Evolutionary conservation across 2,888 invertebrate genomes (phyloP).

Genomic region (Ethmia dodecea): DNA sequence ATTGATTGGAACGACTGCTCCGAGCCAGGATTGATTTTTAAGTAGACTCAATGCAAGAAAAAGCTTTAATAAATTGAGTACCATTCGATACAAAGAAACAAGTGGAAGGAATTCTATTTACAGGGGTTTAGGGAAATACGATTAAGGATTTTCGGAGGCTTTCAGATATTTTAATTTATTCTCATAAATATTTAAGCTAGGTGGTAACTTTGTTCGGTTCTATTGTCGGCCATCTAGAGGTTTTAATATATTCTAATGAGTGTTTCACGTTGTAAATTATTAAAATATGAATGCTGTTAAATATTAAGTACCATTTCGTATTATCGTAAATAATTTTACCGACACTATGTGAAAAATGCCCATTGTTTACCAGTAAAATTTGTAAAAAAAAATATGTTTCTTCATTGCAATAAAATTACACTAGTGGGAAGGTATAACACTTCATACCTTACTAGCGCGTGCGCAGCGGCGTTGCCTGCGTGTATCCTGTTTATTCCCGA

Average conservation of each 20-base stretch:
- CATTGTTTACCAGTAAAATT: too few species aligned
- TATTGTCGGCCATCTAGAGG: too few species aligned
- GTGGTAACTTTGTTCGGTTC: background rate
- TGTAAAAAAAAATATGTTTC: too few species aligned
- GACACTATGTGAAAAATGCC: too few species aligned
- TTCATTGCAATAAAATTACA: too few species aligned
- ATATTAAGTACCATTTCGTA: too few species aligned
- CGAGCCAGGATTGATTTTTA: slow-evolving; percentile 59
- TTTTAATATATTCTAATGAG: background rate
- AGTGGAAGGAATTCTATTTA: slow-evolving; percentile 52
- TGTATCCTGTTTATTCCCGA: too few species aligned
- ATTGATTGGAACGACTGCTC: slow-evolving; percentile 66
- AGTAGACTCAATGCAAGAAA: slow-evolving; percentile 57
- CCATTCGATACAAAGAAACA: slow-evolving; percentile 57
- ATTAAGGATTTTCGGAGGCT: slow-evolving; percentile 34
- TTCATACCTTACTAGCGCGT: too few species aligned
- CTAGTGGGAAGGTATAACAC: too few species aligned
- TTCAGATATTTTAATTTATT: slow-evolving; percentile 27
- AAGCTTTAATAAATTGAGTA: slow-evolving; percentile 59
- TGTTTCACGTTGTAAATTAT: background rate
- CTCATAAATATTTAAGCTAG: slow-evolving; percentile 16
- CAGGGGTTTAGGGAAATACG: slow-evolving; percentile 46
- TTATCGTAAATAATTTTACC: too few species aligned
- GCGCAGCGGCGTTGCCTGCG: too few species aligned
- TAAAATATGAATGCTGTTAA: too few species aligned